phyloP scores from a whole-genome alignment of 2,113 vertebrate genomes.

The Eleginops maclovinus region DNA sequence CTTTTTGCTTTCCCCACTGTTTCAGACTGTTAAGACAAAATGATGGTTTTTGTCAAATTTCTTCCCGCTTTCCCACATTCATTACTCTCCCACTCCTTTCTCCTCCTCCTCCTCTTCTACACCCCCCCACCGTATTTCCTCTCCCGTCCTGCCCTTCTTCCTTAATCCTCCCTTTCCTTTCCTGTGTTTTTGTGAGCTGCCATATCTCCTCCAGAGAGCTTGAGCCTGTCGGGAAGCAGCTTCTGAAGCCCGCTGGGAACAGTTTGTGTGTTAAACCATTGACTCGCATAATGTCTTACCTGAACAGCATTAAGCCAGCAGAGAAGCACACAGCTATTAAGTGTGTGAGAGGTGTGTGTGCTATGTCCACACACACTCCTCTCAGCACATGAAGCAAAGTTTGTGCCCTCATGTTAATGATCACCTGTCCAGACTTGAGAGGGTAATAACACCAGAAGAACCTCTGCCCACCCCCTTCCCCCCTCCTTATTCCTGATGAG shows the following conservation, averaged over 20 bases:
- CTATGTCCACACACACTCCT: conserved; percentile 43
- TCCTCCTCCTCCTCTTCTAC: conserved; percentile 8
- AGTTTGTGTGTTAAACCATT: conserved; percentile 42
- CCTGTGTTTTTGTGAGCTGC: conserved; percentile 50
- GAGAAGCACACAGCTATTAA: conserved; percentile 39
- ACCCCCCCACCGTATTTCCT: conserved; percentile 1
- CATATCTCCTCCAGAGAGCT: conserved; percentile 30
- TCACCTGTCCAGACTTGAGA: conserved; percentile 74
- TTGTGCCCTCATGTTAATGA: conserved; percentile 50
- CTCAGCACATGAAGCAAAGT: conserved; percentile 64
- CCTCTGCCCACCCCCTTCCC: neutral
- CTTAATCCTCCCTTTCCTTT: conserved; percentile 56
- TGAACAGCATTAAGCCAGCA: conserved; percentile 21
- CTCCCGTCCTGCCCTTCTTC: conserved; percentile 13
- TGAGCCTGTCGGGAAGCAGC: neutral
- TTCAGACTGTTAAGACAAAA: too few species aligned
- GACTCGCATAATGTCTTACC: conserved; percentile 52
- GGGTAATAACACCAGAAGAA: conserved; percentile 57
- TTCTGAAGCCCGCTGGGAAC: conserved; percentile 37
- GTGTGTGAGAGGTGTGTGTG: conserved; percentile 48
- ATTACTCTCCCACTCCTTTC: neutral
- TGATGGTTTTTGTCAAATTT: neutral
- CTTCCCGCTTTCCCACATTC: neutral
- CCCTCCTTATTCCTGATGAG: neutral
- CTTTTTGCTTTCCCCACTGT: too few species aligned